Conservation (phyloP, 2,888 invertebrate species). For the Lycophotia porphyrea region DNA sequence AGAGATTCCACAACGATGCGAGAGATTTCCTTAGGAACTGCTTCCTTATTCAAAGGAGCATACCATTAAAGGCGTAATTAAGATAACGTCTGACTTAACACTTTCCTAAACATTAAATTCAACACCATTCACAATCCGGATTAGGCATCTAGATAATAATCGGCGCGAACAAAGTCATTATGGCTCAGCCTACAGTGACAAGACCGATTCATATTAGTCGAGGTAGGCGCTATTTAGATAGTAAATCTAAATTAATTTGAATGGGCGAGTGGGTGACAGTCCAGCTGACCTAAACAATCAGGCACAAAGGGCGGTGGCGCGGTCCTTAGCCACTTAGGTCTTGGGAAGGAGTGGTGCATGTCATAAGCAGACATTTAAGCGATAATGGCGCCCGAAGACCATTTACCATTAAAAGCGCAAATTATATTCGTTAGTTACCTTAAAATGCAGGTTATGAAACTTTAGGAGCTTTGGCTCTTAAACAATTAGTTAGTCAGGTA, state of each 20-base stretch:
- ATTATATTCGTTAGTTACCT: slow-evolving; percentile 27
- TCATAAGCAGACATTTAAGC: slow-evolving; percentile 54
- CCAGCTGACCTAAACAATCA: slow-evolving; percentile 83
- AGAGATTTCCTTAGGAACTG: slow-evolving; percentile 27
- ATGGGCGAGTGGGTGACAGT: slow-evolving; percentile 83
- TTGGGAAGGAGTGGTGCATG: slow-evolving; percentile 68
- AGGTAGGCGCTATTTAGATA: slow-evolving; percentile 75
- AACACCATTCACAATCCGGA: slow-evolving; percentile 68
- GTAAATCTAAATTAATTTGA: slow-evolving; percentile 86
- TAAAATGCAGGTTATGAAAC: slow-evolving; percentile 51
- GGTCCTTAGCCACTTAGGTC: slow-evolving; percentile 72
- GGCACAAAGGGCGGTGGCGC: slow-evolving; percentile 79
- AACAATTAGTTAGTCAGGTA: slow-evolving; percentile 40
- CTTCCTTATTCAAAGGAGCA: slow-evolving; percentile 47
- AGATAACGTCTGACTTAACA: slow-evolving; percentile 65
- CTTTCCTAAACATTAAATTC: slow-evolving; percentile 66
- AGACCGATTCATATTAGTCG: slow-evolving; percentile 75
- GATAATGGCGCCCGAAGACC: slow-evolving; percentile 37
- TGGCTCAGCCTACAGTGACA: slow-evolving; percentile 62
- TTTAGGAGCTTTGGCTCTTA: slow-evolving; percentile 35
- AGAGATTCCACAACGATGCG: slow-evolving; percentile 17
- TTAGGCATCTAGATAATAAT: slow-evolving; percentile 74
- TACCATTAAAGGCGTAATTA: slow-evolving; percentile 59
- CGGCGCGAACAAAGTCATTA: slow-evolving; percentile 78
- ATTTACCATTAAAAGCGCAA: slow-evolving; percentile 44